These are phyloP conservation scores for Caracal caracal DNA, from an alignment of 2,113 vertebrate genomes.

Conservation along the genomic window DNA sequence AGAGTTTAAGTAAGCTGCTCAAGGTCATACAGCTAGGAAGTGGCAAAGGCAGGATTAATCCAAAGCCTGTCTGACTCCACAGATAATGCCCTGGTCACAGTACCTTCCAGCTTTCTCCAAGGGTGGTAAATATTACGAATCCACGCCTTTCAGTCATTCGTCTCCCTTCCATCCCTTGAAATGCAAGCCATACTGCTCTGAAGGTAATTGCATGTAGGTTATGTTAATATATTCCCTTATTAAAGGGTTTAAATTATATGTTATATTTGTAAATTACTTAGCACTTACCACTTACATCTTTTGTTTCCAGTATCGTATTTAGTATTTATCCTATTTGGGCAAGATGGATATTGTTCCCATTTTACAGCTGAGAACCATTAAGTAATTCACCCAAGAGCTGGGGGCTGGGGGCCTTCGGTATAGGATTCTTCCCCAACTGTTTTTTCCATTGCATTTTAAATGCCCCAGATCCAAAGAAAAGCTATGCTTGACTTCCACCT, in stretches of 20 bases:
- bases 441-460: neutral
- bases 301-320: slow-evolving; percentile 25
- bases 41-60: neutral
- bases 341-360: neutral
- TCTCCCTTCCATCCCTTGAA: neutral
- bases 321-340: slow-evolving; percentile 1
- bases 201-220: neutral
- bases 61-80: neutral
- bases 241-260: slow-evolving; percentile 19
- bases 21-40: neutral
- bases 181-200: neutral
- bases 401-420: neutral
- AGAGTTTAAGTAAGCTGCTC: neutral
- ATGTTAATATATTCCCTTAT: neutral
- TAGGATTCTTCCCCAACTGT: neutral
- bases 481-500: neutral
- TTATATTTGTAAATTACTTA: slow-evolving; percentile 15
- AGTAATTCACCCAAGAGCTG: neutral
- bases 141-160: neutral
- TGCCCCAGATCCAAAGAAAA: neutral
- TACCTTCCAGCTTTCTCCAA: neutral
- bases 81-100: neutral
- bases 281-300: neutral
- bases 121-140: neutral
- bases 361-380: slow-evolving; percentile 31